These are phyloP conservation scores for Austrofundulus limnaeus DNA, from an alignment of 2,113 vertebrate species.

Conservation along the genomic window DNA sequence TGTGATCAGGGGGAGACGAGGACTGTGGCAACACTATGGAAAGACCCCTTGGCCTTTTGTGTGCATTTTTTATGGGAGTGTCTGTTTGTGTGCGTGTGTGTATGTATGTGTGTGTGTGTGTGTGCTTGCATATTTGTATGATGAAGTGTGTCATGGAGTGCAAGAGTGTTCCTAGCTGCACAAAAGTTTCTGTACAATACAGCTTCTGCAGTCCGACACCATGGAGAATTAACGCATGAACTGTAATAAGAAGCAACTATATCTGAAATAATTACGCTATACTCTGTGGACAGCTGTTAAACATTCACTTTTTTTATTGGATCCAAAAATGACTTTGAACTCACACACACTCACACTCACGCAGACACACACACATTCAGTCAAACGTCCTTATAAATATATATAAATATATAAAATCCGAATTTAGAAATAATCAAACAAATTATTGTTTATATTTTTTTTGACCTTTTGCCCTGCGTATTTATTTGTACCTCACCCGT, in stretches of 20 bases:
- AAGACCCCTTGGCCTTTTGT: slow-evolving; percentile 70
- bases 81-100: slow-evolving; percentile 65
- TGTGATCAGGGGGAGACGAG: slow-evolving; percentile 49
- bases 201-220: slow-evolving; percentile 75
- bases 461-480: slow-evolving; percentile 68
- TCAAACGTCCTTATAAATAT: slow-evolving; percentile 51
- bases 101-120: slow-evolving; percentile 32
- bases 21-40: slow-evolving; percentile 65
- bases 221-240: slow-evolving; percentile 79
- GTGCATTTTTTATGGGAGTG: slow-evolving; percentile 59
- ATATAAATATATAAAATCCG: slow-evolving; percentile 60
- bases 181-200: slow-evolving; percentile 81
- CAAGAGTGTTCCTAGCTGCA: slow-evolving; percentile 63
- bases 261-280: slow-evolving; percentile 79
- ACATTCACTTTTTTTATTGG: slow-evolving; percentile 71
- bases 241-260: slow-evolving; percentile 79
- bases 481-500: slow-evolving; percentile 75
- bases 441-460: slow-evolving; percentile 70
- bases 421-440: slow-evolving; percentile 73
- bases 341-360: slow-evolving; percentile 41
- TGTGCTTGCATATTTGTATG: slow-evolving; percentile 25
- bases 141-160: slow-evolving; percentile 55
- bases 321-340: slow-evolving; percentile 68
- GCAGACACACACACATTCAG: neutral
- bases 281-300: slow-evolving; percentile 79